These are phyloP conservation scores for Venustaconcha ellipsiformis DNA, from an alignment of 1,140 invertebrate species.

Conservation along the genomic window DNA sequence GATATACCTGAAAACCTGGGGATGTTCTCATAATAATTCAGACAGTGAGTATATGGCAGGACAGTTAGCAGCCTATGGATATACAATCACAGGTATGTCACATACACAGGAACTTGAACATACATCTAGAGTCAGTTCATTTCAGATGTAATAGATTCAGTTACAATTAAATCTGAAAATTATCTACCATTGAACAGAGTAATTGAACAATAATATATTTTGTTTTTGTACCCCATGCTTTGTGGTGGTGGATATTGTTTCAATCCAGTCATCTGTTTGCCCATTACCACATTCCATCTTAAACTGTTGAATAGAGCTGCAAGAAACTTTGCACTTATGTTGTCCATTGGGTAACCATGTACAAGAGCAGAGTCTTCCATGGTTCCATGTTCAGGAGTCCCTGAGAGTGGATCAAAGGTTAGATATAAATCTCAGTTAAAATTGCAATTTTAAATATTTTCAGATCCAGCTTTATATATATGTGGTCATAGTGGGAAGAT, in stretches of 20 bases:
- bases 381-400: too few species aligned
- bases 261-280: neutral
- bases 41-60: conserved; percentile 98
- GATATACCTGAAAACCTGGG: conserved; percentile 97
- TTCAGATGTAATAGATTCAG: neutral
- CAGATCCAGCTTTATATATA: too few species aligned
- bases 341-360: too few species aligned
- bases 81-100: conserved; percentile 77
- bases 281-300: too few species aligned
- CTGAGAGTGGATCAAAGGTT: too few species aligned
- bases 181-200: neutral
- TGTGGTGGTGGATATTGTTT: neutral
- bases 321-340: too few species aligned
- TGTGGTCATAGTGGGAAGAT: too few species aligned
- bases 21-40: conserved; percentile 96
- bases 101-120: neutral
- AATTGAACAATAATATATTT: neutral
- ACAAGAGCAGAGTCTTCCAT: too few species aligned
- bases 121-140: neutral
- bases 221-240: neutral
- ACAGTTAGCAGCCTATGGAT: conserved; percentile 88
- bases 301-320: too few species aligned
- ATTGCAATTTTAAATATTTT: too few species aligned
- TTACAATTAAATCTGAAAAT: neutral
- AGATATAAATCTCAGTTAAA: too few species aligned